Evolutionary conservation across 2,113 vertebrate genomes (phyloP).

Genomic region (Syrmaticus mikado): DNA sequence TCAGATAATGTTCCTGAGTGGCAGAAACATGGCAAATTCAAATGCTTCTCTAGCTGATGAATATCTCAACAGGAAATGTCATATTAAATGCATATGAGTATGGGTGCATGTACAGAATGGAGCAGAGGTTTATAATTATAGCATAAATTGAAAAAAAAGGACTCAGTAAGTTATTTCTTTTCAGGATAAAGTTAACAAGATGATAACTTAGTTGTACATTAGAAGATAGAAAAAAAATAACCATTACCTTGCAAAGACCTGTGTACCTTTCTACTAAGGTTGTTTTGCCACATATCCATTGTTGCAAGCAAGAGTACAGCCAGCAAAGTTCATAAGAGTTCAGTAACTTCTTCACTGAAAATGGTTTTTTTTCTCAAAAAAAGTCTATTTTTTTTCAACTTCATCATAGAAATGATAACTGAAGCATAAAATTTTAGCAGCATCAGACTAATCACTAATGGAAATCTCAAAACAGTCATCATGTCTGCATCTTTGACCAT

Average conservation of each 20-base stretch:
- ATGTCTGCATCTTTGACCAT: neutral
- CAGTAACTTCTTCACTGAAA: neutral
- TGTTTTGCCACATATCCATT: neutral
- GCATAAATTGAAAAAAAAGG: neutral
- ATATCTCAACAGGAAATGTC: neutral
- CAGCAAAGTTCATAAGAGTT: neutral
- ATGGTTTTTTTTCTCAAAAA: neutral
- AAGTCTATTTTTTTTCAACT: neutral
- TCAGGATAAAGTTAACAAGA: neutral
- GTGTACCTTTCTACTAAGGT: neutral
- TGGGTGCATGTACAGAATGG: neutral
- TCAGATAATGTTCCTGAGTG: neutral
- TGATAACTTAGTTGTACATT: neutral
- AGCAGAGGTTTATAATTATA: neutral
- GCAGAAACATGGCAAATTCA: neutral
- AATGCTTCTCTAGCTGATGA: neutral
- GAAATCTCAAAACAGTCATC: neutral
- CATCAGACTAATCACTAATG: neutral
- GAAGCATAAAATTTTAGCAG: neutral
- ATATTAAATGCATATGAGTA: fast-evolving
- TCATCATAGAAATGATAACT: neutral
- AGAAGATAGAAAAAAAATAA: neutral
- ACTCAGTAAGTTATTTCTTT: neutral
- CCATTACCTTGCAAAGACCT: neutral
- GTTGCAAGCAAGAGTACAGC: neutral